phyloP scores from a whole-genome alignment of 2,797 vertebrate genomes.

The Petrocephalus sullivani region DNA sequence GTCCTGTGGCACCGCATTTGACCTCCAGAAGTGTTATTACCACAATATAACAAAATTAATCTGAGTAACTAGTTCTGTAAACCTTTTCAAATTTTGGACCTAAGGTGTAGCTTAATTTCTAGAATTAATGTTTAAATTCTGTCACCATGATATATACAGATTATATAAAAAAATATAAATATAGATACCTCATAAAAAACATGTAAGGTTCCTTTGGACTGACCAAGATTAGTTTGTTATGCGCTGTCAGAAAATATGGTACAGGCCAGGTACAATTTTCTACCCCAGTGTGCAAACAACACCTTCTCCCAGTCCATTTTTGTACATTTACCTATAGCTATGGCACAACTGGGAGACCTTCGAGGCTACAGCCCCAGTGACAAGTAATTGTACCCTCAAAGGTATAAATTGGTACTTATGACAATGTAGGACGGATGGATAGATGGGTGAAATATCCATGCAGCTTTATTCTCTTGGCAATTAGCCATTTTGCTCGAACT shows the following conservation, averaged over 20 bases:
- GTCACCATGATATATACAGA: background rate
- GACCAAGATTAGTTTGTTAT: background rate
- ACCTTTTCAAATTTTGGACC: background rate
- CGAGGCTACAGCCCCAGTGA: no score
- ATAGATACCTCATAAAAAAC: background rate
- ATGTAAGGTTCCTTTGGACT: background rate
- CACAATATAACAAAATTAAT: background rate
- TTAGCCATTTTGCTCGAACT: background rate
- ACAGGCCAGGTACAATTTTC: background rate
- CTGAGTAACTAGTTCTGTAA: background rate
- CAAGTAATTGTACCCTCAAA: no score
- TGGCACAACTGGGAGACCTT: background rate
- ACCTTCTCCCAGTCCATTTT: background rate
- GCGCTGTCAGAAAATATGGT: background rate
- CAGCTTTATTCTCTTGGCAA: background rate
- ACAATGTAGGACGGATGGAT: background rate
- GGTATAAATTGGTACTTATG: background rate
- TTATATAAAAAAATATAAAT: background rate
- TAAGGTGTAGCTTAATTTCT: background rate
- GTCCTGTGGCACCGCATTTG: conserved; percentile 37
- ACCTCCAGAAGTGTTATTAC: conserved; percentile 34
- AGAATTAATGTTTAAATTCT: background rate
- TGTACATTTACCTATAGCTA: background rate
- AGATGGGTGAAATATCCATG: background rate
- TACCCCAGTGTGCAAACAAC: background rate